Conservation (phyloP, 2,113 vertebrate genomes). For the Heloderma charlesbogerti region DNA sequence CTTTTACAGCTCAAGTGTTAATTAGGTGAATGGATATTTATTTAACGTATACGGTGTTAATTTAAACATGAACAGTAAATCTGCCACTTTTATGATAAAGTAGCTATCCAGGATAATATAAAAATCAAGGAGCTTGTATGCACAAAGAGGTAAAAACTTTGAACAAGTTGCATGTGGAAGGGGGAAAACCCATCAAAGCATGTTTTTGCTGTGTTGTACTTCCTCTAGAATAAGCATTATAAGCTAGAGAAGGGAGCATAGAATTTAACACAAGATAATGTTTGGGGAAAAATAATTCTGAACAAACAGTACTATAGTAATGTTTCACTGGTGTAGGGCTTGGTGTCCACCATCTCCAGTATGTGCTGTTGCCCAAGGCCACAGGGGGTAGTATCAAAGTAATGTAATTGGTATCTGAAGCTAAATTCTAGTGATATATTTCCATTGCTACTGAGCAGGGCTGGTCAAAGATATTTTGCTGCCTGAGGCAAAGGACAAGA, state of each 20-base stretch:
- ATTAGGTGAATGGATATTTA: conserved; percentile 52
- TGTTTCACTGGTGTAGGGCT: background rate
- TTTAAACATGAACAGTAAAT: conserved; percentile 43
- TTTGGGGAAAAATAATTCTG: background rate
- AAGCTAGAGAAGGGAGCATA: conserved; percentile 8
- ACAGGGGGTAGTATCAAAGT: background rate
- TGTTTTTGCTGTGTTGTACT: conserved; percentile 47
- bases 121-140: conserved; percentile 34
- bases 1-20: conserved; percentile 19
- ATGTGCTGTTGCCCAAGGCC: background rate
- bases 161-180: background rate
- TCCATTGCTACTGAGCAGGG: background rate
- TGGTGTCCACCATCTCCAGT: background rate
- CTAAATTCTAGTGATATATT: background rate
- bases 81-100: conserved; percentile 30
- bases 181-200: conserved; percentile 9
- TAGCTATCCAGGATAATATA: conserved; percentile 46
- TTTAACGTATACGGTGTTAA: conserved; percentile 46
- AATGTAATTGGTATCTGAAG: background rate
- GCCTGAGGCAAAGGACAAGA: no score
- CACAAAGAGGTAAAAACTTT: conserved; percentile 31
- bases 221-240: conserved; percentile 18
- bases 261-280: background rate
- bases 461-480: no score
- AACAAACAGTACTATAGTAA: background rate